A percentile compares a stretch with the other conserved stretches of the same genome.
These are phyloP conservation scores for Arctocebus calabarensis DNA, from an alignment of 2,797 vertebrate genomes.

Conservation along the genomic window DNA sequence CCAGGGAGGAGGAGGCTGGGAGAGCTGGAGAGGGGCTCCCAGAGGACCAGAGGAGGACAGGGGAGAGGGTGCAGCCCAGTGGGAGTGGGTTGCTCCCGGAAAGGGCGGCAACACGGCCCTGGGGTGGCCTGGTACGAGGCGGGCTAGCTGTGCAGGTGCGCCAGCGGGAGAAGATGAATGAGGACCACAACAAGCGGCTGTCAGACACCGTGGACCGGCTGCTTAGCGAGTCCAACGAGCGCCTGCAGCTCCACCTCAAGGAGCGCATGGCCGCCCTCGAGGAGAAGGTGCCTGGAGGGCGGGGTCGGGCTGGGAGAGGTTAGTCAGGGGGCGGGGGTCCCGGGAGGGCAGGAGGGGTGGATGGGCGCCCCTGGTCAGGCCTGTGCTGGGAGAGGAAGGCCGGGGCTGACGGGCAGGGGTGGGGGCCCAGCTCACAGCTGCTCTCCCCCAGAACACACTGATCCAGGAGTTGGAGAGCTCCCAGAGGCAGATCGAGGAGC, in stretches of 20 bases:
- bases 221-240: slow-evolving; percentile 96
- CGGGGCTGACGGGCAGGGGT: no score
- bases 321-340: accelerated
- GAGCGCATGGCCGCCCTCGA: slow-evolving; percentile 97
- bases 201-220: slow-evolving; percentile 97
- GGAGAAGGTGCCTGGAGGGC: slow-evolving; percentile 91
- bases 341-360: not conserved
- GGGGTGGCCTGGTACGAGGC: accelerated
- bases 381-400: not conserved
- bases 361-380: not conserved
- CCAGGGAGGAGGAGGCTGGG: not conserved
- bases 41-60: not conserved
- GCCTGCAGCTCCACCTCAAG: slow-evolving; percentile 97
- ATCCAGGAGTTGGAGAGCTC: slow-evolving; percentile 97
- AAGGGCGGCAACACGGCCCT: not conserved
- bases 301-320: not conserved
- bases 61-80: accelerated
- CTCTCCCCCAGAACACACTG: slow-evolving; percentile 91
- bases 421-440: not conserved
- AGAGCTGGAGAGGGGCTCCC: not conserved
- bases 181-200: slow-evolving; percentile 97
- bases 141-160: slow-evolving; percentile 89
- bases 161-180: slow-evolving; percentile 98
- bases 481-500: slow-evolving; percentile 96
- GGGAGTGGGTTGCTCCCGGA: not conserved